Base-by-base conservation (phyloP, 2,888 invertebrate species). In the Caenorhabditis sp. region DNA sequence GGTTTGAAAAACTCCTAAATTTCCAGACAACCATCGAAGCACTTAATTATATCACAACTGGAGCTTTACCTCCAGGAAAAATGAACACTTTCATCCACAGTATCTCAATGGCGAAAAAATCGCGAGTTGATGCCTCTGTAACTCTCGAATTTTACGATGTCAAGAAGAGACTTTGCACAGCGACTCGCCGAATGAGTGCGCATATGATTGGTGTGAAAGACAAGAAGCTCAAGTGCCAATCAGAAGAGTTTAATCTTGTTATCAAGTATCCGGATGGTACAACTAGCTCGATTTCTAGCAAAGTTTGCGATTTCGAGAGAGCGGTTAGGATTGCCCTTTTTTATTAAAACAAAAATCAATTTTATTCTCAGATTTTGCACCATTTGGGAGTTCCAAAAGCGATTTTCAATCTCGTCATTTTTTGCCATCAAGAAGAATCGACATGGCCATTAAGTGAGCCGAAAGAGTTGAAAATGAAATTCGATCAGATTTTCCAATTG, bases 351-450 rank as follows among this genome's bases (percentile, higher is more conserved):
- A 57, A 36, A 50, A 14, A 20, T 27, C 14, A 7, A 21, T 12
- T 31, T 38, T 38, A n/a, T 27, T 21, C 71, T 17, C 54, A 86
- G 80, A 82, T 87, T 68, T 49, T 83, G n/a, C 80, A 81, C 90
- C 91, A 73, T 90, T 93, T 93, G 88, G 95, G 97, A 73, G 95
- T 99, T 0, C 94, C 97, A 0, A 94, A 94, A 88, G 92, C 97
- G 0, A 94, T 99, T 70, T 90, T 99, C 67, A 95, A 95, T 87
- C 93, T 95, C 88, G 99, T 99, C 0, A 93, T 99, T 83, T 97
- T 99, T 89, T 99, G 99, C 87, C 99, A 99, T 88, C 99, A 99
- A 91, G 99, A 99, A 89, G 95, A 99, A 80, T 93, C 95, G 0
- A 92, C 92, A 87, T 99, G 99, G 92, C 97, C 99, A 0, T 90